Evolutionary conservation across 2,797 vertebrate genomes (phyloP), one percentile per base, ranked within the genome.

Genomic region (Kryptolebias ocellatus): DNA sequence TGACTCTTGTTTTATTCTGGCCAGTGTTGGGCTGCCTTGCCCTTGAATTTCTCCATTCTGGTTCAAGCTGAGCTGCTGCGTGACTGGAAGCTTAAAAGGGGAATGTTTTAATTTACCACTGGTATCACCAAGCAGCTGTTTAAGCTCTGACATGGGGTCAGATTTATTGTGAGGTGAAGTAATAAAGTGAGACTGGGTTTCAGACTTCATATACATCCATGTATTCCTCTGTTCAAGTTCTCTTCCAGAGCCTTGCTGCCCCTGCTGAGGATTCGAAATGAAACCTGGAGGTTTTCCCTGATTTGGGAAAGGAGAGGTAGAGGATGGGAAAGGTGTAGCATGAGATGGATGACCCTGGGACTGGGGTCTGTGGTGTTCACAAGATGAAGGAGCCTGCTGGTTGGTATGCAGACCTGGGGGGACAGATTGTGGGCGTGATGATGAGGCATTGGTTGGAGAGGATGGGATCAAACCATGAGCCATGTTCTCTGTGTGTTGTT

Each of bases 71-170:
- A 81, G 72, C 63, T 90, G 92, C 53, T 92, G 90, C 10, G 86
- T 85, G 1, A 93, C 87, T 0, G 96, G 95, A 77, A 93, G 91
- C 85, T 95, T 97, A 77, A 97, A 98, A 79, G 92, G 88, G 0
- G 91, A 83, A 66, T 92, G 93, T 81, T 92, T 92, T 71, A 96
- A 96, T 77, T 96, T 96, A 1, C 93, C 93, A 74, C 88, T 90
- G 11, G 93, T 89, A 1, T 94, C 95, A 52, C 95, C 96, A 72
- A 98, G 91, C 58, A 99, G 91, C 74, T 98, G 97, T 85, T 98
- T 97, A 77, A 99, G 94, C 85, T 98, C 96, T 0, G 96, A 95
- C 96, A 98, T 97, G 54, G 96, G 96, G 80, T 98, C 96, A 9
- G 87, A 92, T 17, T 87, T 89, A 80, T 73, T 82, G 28, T 84